Evolutionary conservation across 1,140 invertebrate genomes (phyloP).

Genomic region (Elymnias hypermnestra): DNA sequence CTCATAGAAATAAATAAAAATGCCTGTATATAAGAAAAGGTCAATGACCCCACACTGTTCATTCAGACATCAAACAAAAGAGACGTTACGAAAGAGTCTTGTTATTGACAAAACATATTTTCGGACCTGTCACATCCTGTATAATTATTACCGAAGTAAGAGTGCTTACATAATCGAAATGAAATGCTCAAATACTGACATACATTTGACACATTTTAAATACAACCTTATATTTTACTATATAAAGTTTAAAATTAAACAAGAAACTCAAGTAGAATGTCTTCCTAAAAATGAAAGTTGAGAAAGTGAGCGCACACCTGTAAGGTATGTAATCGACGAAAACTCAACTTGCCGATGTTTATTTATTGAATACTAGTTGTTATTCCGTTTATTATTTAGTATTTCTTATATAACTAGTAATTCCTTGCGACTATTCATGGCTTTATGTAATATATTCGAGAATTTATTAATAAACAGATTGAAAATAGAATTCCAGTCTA

Average conservation of each 20-base stretch:
- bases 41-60: no score
- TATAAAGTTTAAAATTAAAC: conserved; percentile 9
- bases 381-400: background rate
- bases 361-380: conserved; percentile 2
- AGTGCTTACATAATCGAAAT: conserved; percentile 14
- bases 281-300: conserved; percentile 21
- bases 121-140: background rate
- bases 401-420: background rate
- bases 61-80: no score
- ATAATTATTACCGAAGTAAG: conserved; percentile 13
- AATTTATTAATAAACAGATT: no score
- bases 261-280: conserved; percentile 8
- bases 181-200: conserved; percentile 15
- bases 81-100: no score
- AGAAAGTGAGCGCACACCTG: conserved; percentile 11
- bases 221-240: background rate
- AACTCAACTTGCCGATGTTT: background rate
- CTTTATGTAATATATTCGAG: no score
- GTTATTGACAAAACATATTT: no score
- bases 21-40: no score
- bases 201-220: background rate
- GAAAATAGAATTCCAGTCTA: no score
- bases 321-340: conserved; percentile 1
- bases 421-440: no score
- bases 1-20: no score